phyloP scores from a whole-genome alignment of 2,113 vertebrate species.

The Candoia aspera region DNA sequence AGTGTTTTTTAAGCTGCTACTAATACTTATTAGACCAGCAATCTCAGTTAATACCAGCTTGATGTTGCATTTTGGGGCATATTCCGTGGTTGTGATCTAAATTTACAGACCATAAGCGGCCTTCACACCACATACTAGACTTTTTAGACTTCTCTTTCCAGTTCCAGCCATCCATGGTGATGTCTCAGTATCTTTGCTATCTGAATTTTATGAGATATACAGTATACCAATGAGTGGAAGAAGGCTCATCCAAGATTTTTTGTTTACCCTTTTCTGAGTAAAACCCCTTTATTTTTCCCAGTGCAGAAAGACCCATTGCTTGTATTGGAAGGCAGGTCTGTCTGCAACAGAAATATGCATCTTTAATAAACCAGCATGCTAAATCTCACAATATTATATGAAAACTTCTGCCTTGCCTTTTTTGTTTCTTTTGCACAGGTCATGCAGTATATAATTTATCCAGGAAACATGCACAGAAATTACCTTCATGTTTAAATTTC shows the following conservation, averaged over 20 bases:
- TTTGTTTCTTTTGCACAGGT: neutral
- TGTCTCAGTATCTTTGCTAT: neutral
- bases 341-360: neutral
- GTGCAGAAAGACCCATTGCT: neutral
- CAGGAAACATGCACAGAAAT: neutral
- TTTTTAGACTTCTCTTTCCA: neutral
- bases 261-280: neutral
- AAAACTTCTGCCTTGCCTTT: neutral
- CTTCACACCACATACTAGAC: neutral
- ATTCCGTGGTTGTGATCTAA: neutral
- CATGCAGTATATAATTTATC: neutral
- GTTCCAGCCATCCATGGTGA: neutral
- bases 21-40: neutral
- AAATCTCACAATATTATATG: neutral
- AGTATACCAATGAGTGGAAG: too few relatives aligned
- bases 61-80: neutral
- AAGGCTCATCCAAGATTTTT: neutral
- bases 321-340: neutral
- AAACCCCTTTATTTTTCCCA: neutral
- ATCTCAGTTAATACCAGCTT: neutral
- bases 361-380: neutral
- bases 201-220: neutral
- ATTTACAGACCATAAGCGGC: neutral
- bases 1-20: too few relatives aligned
- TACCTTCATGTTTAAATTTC: neutral